Evolutionary conservation across 2,888 invertebrate species (phyloP), one percentile per base, ranked within the genome.

Genomic region (Euspilapteryx auroguttella): DNA sequence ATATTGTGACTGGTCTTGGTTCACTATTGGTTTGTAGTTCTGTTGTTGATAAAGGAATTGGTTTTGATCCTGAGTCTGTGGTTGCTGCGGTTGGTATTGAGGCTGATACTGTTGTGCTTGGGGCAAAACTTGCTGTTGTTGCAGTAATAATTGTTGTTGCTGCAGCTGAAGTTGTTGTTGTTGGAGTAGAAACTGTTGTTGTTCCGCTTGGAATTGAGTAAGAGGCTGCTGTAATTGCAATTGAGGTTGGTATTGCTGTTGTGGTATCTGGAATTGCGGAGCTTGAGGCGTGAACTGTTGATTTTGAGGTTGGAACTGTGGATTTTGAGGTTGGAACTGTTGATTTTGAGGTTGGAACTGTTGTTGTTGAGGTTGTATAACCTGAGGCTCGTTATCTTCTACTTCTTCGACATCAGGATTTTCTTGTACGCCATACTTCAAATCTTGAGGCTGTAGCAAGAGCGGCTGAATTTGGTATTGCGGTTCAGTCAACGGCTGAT

Each of bases 261-360:
- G 29, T 24, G 39, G 35, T 2, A 34, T 27, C 32, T 25, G 21
- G 27, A 34, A 31, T 22, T 15, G 7, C 5, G 20, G 12, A 15
- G 29, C 25, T 21, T 33, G 30, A 36, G 49, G 44, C 31, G 47
- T 50, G 4, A 48, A 34, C 10, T 48, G 35, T 9, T 46, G 48
- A n/a, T 42, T 51, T 30, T 55, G 56, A 0, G 47, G 45, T 36
- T 54, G 49, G 8, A 49, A 37, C 31, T 52, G 47, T n/a, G 44
- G 20, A 9, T 10, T n/a, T 24, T 27, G 20, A 17, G 22, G 22
- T 27, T 27, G 27, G 2, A 27, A 12, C 4, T 14, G 15, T 25
- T 30, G 30, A 2, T 17, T 15, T 8, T 13, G 10, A 13, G 27
- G 25, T 26, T 27, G 27, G 24, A 20, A 24, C 10, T 26, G 24